These are phyloP conservation scores for Sitta europaea DNA, from an alignment of 2,113 vertebrate species.

Conservation along the genomic window DNA sequence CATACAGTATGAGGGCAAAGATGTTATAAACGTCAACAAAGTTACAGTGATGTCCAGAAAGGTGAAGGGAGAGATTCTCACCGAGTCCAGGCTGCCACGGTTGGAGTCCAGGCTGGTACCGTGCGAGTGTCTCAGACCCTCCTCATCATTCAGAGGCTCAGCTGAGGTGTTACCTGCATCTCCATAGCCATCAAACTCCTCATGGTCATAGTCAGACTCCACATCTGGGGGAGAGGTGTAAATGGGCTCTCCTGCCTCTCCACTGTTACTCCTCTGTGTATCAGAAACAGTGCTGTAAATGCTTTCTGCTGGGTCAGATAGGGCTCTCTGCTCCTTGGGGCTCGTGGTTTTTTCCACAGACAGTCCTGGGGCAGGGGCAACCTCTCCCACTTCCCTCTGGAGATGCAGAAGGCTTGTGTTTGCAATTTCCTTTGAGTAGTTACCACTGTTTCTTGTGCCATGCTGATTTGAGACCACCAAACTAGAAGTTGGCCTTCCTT, in stretches of 20 bases:
- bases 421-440: background rate
- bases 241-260: conserved; percentile 78
- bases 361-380: background rate
- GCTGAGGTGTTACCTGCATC: conserved; percentile 75
- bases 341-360: background rate
- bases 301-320: conserved; percentile 15
- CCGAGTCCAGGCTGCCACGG: conserved; percentile 87
- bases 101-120: conserved; percentile 86
- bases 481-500: conserved; percentile 72
- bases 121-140: conserved; percentile 79
- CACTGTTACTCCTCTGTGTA: conserved; percentile 51
- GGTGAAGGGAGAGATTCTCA: conserved; percentile 63
- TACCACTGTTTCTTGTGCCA: background rate
- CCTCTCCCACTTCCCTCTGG: background rate
- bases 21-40: background rate
- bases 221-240: conserved; percentile 83
- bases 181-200: conserved; percentile 82
- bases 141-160: conserved; percentile 76
- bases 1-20: background rate
- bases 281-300: conserved; percentile 74
- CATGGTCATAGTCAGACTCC: conserved; percentile 89
- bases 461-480: conserved; percentile 26
- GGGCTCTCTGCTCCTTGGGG: background rate
- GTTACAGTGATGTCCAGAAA: background rate
- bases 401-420: background rate